Percentiles rank a stretch among this genome's conserved stretches.
phyloP scores from a whole-genome alignment of 1,140 invertebrate species.

The Aleiodes sp. region DNA sequence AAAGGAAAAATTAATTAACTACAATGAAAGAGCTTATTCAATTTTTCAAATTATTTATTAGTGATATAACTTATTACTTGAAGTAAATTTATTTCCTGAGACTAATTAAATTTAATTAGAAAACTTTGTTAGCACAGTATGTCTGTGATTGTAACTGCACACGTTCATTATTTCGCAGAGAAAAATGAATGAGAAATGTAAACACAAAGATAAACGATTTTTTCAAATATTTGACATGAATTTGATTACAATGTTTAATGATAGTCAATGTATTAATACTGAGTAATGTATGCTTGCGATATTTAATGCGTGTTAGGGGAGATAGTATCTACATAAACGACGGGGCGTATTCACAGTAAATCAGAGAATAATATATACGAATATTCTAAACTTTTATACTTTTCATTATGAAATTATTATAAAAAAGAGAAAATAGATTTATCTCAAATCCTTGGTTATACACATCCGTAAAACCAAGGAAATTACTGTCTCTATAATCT shows the following conservation, averaged over 20 bases:
- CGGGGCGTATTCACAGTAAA: not conserved
- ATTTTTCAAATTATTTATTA: no score
- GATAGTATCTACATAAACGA: not conserved
- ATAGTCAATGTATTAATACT: not conserved
- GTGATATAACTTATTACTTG: not conserved
- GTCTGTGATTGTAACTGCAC: no score
- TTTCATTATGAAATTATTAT: not conserved
- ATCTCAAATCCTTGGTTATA: not conserved
- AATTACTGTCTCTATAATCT: not conserved
- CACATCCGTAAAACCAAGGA: not conserved
- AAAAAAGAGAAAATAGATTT: not conserved
- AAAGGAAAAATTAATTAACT: no score
- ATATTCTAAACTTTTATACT: conserved; percentile 6
- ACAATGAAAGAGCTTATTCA: no score
- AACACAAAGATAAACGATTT: no score
- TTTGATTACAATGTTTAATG: not conserved
- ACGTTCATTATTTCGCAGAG: no score
- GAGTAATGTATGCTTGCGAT: not conserved
- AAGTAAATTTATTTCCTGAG: no score
- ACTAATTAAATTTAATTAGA: no score
- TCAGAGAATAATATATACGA: not conserved
- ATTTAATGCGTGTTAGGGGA: not conserved
- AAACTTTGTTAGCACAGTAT: no score
- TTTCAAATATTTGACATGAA: no score
- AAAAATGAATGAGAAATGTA: no score